phyloP scores from a whole-genome alignment of 2,797 vertebrate genomes.

The Heteromormyrus szaboi region DNA sequence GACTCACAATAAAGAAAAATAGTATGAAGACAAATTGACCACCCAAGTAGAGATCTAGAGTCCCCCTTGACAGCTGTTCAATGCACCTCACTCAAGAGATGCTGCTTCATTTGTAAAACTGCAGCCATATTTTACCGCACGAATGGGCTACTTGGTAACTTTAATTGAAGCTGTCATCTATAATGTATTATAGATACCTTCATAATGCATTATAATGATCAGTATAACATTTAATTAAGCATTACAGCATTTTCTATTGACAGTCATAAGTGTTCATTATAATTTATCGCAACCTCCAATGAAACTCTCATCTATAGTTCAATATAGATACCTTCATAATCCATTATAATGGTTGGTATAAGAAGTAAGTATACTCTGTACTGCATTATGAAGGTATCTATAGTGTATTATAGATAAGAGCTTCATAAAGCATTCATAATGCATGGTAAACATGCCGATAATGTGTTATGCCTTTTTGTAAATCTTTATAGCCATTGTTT shows the following conservation, averaged over 20 bases:
- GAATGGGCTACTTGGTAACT: neutral
- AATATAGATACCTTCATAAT: neutral
- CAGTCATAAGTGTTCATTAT: neutral
- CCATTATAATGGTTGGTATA: neutral
- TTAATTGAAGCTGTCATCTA: neutral
- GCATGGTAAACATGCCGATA: neutral
- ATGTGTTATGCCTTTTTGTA: neutral
- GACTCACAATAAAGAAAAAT: neutral
- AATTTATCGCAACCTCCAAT: neutral
- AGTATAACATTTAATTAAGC: neutral
- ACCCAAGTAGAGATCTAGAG: neutral
- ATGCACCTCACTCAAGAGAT: neutral
- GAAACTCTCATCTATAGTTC: neutral
- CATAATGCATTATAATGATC: neutral
- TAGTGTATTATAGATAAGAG: neutral
- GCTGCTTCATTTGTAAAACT: neutral
- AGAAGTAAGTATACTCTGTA: neutral
- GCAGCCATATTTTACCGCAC: neutral
- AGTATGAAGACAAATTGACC: neutral
- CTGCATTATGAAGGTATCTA: neutral
- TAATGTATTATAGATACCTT: neutral
- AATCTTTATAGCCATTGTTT: neutral
- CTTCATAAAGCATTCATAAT: neutral
- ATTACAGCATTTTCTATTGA: neutral
- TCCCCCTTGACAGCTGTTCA: neutral